These are phyloP conservation scores for Capreolus pygargus DNA, from an alignment of 2,113 vertebrate species.

Conservation along the genomic window DNA sequence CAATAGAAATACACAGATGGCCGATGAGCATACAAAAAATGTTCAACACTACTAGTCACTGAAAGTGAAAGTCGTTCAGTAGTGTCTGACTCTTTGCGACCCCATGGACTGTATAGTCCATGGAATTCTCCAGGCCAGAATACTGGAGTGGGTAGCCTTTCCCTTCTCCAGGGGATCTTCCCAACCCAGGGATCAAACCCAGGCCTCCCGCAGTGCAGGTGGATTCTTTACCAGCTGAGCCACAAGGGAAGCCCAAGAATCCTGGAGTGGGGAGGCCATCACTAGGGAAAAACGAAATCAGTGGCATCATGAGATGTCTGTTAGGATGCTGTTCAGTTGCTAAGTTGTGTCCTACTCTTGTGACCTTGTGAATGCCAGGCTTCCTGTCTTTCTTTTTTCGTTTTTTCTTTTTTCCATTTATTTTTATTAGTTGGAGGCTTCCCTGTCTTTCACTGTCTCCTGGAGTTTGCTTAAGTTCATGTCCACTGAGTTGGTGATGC, in stretches of 20 bases:
- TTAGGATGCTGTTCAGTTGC: background rate
- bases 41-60: background rate
- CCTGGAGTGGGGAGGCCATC: too few species aligned
- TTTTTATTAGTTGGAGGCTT: background rate
- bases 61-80: background rate
- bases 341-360: background rate
- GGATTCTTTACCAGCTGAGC: background rate
- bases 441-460: background rate
- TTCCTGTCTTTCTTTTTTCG: background rate
- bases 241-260: background rate
- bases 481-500: background rate
- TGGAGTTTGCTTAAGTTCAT: background rate
- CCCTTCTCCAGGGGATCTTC: background rate
- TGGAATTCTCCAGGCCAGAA: background rate
- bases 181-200: background rate
- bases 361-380: background rate
- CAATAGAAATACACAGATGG: background rate
- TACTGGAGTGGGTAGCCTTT: background rate
- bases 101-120: background rate
- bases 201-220: background rate
- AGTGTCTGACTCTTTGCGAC: background rate
- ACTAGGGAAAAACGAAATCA: background rate
- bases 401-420: too few species aligned
- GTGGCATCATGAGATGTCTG: background rate
- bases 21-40: background rate